Percentiles rank a stretch among this genome's conserved stretches.
phyloP scores from a whole-genome alignment of 2,797 vertebrate species.

The Petrocephalus sullivani region DNA sequence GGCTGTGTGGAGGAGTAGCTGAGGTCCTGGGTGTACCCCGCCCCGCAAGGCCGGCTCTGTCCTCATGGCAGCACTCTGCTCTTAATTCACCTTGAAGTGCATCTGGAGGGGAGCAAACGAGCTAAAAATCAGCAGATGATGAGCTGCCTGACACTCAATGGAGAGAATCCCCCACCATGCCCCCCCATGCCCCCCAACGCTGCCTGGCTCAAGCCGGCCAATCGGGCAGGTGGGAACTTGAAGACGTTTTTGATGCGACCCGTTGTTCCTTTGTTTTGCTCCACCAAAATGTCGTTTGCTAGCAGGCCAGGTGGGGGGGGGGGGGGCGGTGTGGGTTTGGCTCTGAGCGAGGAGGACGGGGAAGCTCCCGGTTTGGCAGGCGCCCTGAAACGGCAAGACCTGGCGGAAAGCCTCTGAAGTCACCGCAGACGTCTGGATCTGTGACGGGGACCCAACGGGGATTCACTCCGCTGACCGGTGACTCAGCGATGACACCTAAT shows the following conservation, averaged over 20 bases:
- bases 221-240: background rate
- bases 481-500: slow-evolving; percentile 5
- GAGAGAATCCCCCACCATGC: background rate
- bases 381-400: background rate
- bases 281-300: background rate
- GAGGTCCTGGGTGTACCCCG: background rate
- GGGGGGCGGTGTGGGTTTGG: background rate
- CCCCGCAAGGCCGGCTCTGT: background rate
- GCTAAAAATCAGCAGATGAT: background rate
- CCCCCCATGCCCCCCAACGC: too few relatives aligned
- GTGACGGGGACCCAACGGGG: background rate
- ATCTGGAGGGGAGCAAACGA: background rate
- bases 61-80: background rate
- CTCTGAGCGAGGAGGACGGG: background rate
- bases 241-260: background rate
- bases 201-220: background rate
- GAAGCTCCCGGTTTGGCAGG: background rate
- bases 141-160: background rate
- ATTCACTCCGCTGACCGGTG: background rate
- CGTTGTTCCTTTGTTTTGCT: background rate
- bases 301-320: background rate
- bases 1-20: background rate
- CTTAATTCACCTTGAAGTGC: background rate
- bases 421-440: background rate
- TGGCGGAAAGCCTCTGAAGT: background rate